phyloP scores from a whole-genome alignment of 2,113 vertebrate species.

The Phyllopteryx taeniolatus region DNA sequence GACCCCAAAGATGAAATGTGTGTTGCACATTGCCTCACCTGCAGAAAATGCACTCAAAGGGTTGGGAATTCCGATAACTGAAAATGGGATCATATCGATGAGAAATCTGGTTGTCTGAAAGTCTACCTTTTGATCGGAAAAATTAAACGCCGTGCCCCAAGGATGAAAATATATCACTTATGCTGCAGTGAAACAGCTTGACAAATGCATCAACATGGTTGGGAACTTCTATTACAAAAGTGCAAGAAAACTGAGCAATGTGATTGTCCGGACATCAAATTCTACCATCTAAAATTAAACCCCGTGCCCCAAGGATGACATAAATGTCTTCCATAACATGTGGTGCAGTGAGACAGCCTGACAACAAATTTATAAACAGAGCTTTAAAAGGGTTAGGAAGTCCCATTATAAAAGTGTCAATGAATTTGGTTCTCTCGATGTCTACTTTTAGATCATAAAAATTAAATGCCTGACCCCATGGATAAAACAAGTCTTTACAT shows the following conservation, averaged over 20 bases:
- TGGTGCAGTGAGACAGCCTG: neutral
- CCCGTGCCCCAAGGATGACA: neutral
- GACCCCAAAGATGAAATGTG: neutral
- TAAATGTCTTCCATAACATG: neutral
- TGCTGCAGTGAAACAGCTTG: constrained; percentile 36
- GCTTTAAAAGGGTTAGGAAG: neutral
- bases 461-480: neutral
- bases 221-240: neutral
- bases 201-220: neutral
- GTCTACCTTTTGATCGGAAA: neutral
- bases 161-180: constrained; percentile 23
- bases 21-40: neutral
- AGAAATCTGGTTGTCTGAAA: neutral
- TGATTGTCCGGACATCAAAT: neutral
- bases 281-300: neutral
- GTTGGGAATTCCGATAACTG: neutral
- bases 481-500: neutral
- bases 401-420: neutral
- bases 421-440: too few relatives aligned
- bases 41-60: neutral
- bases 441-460: neutral
- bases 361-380: neutral
- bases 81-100: neutral
- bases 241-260: neutral
- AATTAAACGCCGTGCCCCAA: neutral